phyloP scores from a whole-genome alignment of 2,888 invertebrate species.

The Lomographa bimaculata region DNA sequence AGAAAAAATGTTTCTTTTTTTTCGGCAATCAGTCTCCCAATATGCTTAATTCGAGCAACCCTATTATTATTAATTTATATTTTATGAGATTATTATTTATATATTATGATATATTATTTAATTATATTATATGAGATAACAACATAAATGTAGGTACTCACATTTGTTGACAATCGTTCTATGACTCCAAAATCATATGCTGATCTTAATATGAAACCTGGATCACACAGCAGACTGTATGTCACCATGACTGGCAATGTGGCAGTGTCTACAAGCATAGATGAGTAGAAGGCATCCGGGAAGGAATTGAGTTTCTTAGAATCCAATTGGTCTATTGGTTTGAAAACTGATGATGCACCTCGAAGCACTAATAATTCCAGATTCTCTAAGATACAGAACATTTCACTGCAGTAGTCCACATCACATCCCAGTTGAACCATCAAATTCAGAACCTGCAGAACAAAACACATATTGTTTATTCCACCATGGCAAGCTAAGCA shows the following conservation, averaged over 20 bases:
- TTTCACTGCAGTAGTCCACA: slow-evolving; percentile 65
- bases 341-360: background rate
- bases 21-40: no score
- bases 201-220: slow-evolving; percentile 54
- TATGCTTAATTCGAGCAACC: no score
- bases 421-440: slow-evolving; percentile 67
- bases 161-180: slow-evolving; percentile 52
- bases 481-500: no score
- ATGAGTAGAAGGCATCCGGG: slow-evolving; percentile 70
- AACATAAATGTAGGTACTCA: no score
- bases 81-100: no score
- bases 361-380: slow-evolving; percentile 7
- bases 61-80: no score
- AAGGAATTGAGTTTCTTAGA: slow-evolving; percentile 39
- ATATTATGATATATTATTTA: no score
- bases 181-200: slow-evolving; percentile 47
- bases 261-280: slow-evolving; percentile 55
- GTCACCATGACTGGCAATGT: slow-evolving; percentile 60
- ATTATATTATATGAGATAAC: no score
- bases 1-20: no score
- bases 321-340: background rate
- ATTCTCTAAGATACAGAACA: slow-evolving; percentile 8
- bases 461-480: no score
- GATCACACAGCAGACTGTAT: slow-evolving; percentile 68
- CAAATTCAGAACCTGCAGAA: slow-evolving; percentile 64